Percentiles rank a stretch among this genome's conserved stretches.
Conservation (phyloP, 2,888 invertebrate genomes). For the Tetheella fluctuosa region DNA sequence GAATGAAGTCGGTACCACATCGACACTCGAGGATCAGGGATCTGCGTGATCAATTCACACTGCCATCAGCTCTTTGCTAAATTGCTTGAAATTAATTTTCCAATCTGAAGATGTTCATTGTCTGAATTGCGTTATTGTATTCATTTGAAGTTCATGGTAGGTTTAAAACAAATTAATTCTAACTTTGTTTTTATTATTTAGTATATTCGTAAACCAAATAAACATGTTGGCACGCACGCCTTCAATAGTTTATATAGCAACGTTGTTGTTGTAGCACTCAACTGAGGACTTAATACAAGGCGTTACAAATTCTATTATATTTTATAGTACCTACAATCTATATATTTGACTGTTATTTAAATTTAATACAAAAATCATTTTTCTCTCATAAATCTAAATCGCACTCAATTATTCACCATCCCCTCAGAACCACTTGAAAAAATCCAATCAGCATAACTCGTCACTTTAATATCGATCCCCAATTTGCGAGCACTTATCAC, state of each 20-base stretch:
- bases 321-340: too few relatives aligned
- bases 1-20: constrained; percentile 55
- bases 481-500: constrained; percentile 80
- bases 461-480: constrained; percentile 81
- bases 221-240: background rate
- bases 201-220: background rate
- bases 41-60: constrained; percentile 81
- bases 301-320: background rate
- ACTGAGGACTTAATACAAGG: background rate
- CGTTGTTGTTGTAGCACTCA: background rate
- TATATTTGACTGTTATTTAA: background rate
- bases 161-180: too few relatives aligned
- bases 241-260: background rate
- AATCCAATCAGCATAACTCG: constrained; percentile 84
- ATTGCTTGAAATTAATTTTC: constrained; percentile 7
- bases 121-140: background rate
- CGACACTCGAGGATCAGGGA: constrained; percentile 46
- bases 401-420: constrained; percentile 79
- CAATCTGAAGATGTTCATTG: constrained; percentile 6
- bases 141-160: too few relatives aligned
- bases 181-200: background rate
- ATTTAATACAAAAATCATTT: constrained; percentile 46
- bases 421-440: constrained; percentile 78
- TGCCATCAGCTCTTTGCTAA: constrained; percentile 31
- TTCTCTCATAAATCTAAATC: constrained; percentile 65